A percentile compares a stretch with the other conserved stretches of the same genome.
These are phyloP conservation scores for Lepidurus apus DNA, from an alignment of 1,140 invertebrate species.

Conservation along the genomic window DNA sequence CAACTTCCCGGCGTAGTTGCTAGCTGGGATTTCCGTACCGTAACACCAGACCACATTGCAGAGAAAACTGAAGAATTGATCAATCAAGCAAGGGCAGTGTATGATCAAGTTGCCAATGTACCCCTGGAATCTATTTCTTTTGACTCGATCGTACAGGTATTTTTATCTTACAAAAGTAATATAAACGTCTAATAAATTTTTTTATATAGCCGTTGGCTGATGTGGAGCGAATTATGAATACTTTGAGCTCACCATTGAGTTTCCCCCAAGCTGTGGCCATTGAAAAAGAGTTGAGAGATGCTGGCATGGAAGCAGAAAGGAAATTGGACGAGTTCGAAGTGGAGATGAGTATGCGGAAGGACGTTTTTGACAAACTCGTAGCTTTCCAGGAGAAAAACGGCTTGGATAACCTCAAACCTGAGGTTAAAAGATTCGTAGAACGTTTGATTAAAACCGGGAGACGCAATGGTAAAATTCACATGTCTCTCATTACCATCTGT, in stretches of 20 bases:
- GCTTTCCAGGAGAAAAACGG: slow-evolving; percentile 43
- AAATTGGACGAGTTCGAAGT: slow-evolving; percentile 51
- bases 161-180: slow-evolving; percentile 17
- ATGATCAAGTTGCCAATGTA: slow-evolving; percentile 45
- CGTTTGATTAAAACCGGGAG: slow-evolving; percentile 48
- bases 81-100: slow-evolving; percentile 41
- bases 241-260: slow-evolving; percentile 46
- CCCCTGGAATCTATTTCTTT: slow-evolving; percentile 43
- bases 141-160: slow-evolving; percentile 47
- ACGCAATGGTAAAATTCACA: slow-evolving; percentile 47
- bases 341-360: slow-evolving; percentile 52
- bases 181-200: neutral
- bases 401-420: slow-evolving; percentile 41
- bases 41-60: slow-evolving; percentile 42
- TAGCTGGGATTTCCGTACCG: slow-evolving; percentile 40
- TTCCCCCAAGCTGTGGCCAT: slow-evolving; percentile 48
- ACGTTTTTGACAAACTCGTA: slow-evolving; percentile 51
- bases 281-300: slow-evolving; percentile 48
- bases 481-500: neutral
- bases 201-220: slow-evolving; percentile 44
- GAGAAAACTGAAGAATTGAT: slow-evolving; percentile 43
- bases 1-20: slow-evolving; percentile 36
- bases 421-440: slow-evolving; percentile 47
- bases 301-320: slow-evolving; percentile 49
- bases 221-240: slow-evolving; percentile 44